Evolutionary conservation across 2,888 invertebrate genomes (phyloP), one percentile per base, ranked within the genome.

Genomic region (Pristionchus mayeri): DNA sequence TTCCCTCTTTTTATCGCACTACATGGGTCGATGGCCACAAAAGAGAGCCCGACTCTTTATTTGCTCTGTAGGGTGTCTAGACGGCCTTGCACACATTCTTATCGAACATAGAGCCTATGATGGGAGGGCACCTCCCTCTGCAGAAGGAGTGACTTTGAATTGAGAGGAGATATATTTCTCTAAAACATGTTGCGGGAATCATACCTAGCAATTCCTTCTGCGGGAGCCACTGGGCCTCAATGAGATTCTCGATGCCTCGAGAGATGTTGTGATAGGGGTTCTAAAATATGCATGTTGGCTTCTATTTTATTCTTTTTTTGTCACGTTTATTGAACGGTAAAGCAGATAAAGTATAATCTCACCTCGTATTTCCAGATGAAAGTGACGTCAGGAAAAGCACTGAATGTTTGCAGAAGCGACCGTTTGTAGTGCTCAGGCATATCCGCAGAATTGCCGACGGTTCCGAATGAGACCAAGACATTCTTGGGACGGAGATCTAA

Each of bases 401-500:
- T 9, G 30, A 79, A 50, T 34, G 79, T 79, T 4, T 79, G 34
- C 11, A 50, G n/a, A 7, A 79, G 11, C 21, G 79, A n/a, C 34
- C 7, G 4, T 9, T 79, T 79, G 79, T 34, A 79, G 21, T 52
- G 24, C 4, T 79, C 79, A 13, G 79, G 79, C 54, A 79, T 79
- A 18, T 52, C 44, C 0, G n/a, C 24, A 3, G 79, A 50, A 6
- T 79, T 50, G 50, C 30, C 79, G 4, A 79, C 30, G 0, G 79
- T 79, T 52, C 79, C 79, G 52, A 79, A 79, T 11, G 79, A 79
- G 24, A 79, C 34, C n/a, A 79, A 52, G 18, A 79, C 52, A n/a
- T 52, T 79, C 54, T 79, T 50, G 21, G 79, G 52, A 2, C 79
- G 79, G 44, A 79, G 79, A 24, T 21, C 30, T 13, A 79, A 34